Percentiles rank a stretch among this genome's conserved stretches.
Conservation (phyloP, 2,113 vertebrate species). For the Oxygymnocypris stewartii region DNA sequence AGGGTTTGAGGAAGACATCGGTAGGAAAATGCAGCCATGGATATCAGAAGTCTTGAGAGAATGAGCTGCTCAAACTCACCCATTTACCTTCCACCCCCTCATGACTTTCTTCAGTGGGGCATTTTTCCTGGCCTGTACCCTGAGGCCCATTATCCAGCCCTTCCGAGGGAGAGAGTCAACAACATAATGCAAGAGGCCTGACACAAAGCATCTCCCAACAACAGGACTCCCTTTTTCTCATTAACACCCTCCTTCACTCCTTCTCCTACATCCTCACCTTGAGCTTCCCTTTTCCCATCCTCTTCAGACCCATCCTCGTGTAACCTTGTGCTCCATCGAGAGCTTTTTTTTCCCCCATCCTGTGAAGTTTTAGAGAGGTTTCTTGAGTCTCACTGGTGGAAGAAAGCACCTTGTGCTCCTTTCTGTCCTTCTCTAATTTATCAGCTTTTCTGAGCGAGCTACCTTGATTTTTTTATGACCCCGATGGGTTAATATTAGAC, state of each 20-base stretch:
- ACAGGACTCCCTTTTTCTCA: slow-evolving; percentile 79
- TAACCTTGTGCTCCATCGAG: slow-evolving; percentile 74
- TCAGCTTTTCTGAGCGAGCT: slow-evolving; percentile 64
- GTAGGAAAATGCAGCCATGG: slow-evolving; percentile 69
- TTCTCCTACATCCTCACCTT: slow-evolving; percentile 59
- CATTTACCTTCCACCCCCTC: slow-evolving; percentile 72
- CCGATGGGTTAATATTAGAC: slow-evolving; percentile 24
- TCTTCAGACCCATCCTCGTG: slow-evolving; percentile 46
- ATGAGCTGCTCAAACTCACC: slow-evolving; percentile 67
- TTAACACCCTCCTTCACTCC: slow-evolving; percentile 75
- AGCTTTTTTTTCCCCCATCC: slow-evolving; percentile 25
- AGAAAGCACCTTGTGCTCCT: slow-evolving; percentile 67
- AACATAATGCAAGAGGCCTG: slow-evolving; percentile 87
- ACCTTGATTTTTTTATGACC: slow-evolving; percentile 39
- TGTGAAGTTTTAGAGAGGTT: slow-evolving; percentile 28
- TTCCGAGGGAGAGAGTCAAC: slow-evolving; percentile 90
- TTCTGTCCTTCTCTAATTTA: slow-evolving; percentile 47
- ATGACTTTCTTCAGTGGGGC: slow-evolving; percentile 20
- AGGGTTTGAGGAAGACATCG: slow-evolving; percentile 78
- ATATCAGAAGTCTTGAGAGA: slow-evolving; percentile 79
- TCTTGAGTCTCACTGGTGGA: slow-evolving; percentile 77
- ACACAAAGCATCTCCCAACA: slow-evolving; percentile 68
- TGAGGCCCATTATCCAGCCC: slow-evolving; percentile 82
- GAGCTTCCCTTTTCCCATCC: slow-evolving; percentile 51
- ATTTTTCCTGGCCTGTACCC: slow-evolving; percentile 6